These are phyloP conservation scores for Dipus sagitta DNA, from an alignment of 2,797 vertebrate species.

Conservation along the genomic window DNA sequence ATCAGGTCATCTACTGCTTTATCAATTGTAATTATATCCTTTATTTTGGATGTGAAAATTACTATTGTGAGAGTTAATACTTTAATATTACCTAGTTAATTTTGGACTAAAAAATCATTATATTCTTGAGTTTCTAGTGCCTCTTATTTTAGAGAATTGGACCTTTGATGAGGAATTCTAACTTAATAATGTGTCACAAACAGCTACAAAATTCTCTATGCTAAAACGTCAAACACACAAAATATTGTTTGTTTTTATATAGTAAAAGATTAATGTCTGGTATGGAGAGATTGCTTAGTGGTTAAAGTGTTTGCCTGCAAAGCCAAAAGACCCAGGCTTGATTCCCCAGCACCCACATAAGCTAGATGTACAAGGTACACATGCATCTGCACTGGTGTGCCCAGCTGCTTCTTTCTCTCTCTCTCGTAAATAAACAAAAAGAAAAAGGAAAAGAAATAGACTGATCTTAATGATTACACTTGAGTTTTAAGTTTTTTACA, in stretches of 20 bases:
- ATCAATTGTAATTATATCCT: not conserved
- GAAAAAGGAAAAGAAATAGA: too few relatives aligned
- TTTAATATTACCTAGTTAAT: slow-evolving; percentile 16
- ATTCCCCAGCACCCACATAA: too few relatives aligned
- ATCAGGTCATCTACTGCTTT: not conserved
- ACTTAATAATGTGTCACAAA: slow-evolving; percentile 12
- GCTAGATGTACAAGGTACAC: too few relatives aligned
- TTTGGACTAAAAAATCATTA: not conserved
- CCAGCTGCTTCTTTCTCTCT: too few relatives aligned
- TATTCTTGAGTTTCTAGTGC: not conserved
- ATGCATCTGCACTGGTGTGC: too few relatives aligned
- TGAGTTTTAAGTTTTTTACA: not conserved
- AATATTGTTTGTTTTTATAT: not conserved
- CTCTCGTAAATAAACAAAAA: too few relatives aligned
- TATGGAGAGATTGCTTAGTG: too few relatives aligned
- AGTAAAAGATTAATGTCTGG: not conserved
- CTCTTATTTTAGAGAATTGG: not conserved
- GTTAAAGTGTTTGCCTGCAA: too few relatives aligned
- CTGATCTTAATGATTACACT: not conserved
- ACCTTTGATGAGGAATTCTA: not conserved
- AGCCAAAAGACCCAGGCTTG: too few relatives aligned
- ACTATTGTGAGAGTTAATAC: not conserved
- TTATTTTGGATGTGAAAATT: not conserved
- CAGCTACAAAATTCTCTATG: not conserved
- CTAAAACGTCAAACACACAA: not conserved